phyloP scores from a whole-genome alignment of 1,140 invertebrate genomes.

The Varroa destructor region DNA sequence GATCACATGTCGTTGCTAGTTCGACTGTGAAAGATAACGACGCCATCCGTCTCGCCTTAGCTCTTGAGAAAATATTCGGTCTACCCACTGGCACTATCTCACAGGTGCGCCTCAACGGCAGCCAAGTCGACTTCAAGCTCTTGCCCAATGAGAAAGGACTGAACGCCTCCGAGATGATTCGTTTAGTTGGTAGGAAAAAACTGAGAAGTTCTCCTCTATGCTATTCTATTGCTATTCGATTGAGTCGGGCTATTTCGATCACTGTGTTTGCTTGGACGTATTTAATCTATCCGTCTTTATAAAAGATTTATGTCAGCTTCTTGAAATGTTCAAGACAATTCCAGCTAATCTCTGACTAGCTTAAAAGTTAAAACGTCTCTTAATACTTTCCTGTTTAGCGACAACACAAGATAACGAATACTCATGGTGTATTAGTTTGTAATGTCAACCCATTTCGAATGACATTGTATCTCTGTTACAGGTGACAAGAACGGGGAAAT shows the following conservation, averaged over 20 bases:
- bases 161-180: slow-evolving; percentile 57
- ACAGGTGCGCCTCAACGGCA: slow-evolving; percentile 41
- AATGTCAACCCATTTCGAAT: too few species aligned
- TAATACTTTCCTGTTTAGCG: too few species aligned
- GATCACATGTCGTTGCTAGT: slow-evolving; percentile 23
- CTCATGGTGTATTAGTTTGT: too few species aligned
- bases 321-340: too few species aligned
- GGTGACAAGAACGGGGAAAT: not conserved
- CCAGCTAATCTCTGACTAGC: too few species aligned
- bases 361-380: too few species aligned
- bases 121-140: slow-evolving; percentile 70
- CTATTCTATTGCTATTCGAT: not conserved
- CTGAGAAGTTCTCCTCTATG: not conserved
- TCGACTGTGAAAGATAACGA: slow-evolving; percentile 46
- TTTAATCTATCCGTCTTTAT: not conserved
- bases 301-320: not conserved
- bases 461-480: not conserved
- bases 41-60: slow-evolving; percentile 46
- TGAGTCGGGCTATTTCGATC: not conserved
- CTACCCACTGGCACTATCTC: slow-evolving; percentile 47
- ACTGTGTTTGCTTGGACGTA: not conserved
- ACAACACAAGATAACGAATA: too few species aligned
- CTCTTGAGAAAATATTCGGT: slow-evolving; percentile 49
- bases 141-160: slow-evolving; percentile 53
- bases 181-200: slow-evolving; percentile 50